Conservation (phyloP, 2,888 invertebrate genomes). For the Timema podura region DNA sequence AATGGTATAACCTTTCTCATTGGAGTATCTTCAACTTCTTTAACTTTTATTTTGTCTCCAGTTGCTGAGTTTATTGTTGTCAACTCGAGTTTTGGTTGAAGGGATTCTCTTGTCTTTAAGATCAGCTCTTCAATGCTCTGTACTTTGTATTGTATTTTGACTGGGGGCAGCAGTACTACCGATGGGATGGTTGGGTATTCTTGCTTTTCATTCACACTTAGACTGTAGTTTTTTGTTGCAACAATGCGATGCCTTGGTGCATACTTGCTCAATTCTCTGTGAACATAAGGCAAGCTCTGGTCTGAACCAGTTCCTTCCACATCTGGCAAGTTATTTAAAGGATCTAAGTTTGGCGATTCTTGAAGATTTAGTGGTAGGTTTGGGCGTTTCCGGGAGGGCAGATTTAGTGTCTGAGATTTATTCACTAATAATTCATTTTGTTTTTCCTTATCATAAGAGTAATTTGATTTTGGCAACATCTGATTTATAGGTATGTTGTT, state of each 20-base stretch:
- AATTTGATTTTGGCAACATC: too few species aligned
- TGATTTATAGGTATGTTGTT: too few species aligned
- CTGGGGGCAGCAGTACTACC: neutral
- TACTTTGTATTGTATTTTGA: neutral
- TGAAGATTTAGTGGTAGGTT: constrained; percentile 6
- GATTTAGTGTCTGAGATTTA: neutral
- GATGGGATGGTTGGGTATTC: neutral
- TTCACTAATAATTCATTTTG: neutral
- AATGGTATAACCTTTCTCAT: constrained; percentile 19
- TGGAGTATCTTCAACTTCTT: neutral
- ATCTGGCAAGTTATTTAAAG: neutral
- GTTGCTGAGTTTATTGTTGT: too few species aligned
- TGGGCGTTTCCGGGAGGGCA: neutral
- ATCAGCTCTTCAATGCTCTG: constrained; percentile 5
- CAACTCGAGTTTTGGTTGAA: neutral
- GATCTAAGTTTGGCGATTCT: constrained; percentile 19
- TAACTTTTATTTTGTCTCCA: too few species aligned
- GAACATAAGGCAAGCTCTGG: neutral
- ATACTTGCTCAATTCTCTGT: constrained; percentile 14
- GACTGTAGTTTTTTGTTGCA: neutral
- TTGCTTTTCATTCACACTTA: neutral
- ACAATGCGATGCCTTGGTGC: neutral
- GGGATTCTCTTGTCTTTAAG: neutral
- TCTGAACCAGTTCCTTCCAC: neutral
- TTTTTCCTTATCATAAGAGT: too few species aligned